These are phyloP conservation scores for Matsumyia berberina DNA, from an alignment of 2,888 invertebrate species.

Conservation along the genomic window DNA sequence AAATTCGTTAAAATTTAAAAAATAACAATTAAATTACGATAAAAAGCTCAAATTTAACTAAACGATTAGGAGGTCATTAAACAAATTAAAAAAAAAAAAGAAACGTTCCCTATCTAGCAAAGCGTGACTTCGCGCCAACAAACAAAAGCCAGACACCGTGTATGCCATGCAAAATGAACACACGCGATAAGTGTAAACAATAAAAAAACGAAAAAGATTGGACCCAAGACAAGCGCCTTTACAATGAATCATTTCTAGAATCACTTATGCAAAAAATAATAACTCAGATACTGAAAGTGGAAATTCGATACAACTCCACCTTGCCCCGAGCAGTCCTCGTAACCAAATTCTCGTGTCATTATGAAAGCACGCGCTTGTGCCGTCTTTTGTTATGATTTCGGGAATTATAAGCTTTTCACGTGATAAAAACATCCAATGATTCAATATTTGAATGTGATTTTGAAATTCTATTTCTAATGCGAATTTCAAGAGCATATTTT, in stretches of 20 bases:
- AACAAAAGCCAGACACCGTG: constrained; percentile 23
- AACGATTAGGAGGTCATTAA: constrained; percentile 8
- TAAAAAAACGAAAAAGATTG: constrained; percentile 2
- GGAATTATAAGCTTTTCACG: background rate
- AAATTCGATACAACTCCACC: constrained; percentile 21
- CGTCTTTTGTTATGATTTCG: background rate
- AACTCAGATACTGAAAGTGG: background rate
- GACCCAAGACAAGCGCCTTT: constrained; percentile 1
- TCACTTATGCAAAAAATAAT: background rate
- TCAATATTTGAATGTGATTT: constrained; percentile 28
- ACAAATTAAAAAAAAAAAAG: constrained; percentile 8
- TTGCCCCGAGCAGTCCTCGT: constrained; percentile 13
- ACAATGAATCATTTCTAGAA: constrained; percentile 21
- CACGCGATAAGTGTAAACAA: constrained; percentile 40
- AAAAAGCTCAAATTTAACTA: background rate
- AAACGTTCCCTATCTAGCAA: background rate
- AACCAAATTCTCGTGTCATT: constrained; percentile 26
- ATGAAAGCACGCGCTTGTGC: constrained; percentile 16
- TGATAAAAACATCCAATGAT: background rate
- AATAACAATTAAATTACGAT: background rate
- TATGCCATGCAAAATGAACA: constrained; percentile 23
- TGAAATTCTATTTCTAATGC: background rate
- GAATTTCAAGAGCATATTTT: background rate
- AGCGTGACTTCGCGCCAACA: constrained; percentile 30
- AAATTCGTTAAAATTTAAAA: background rate